phyloP scores from a whole-genome alignment of 1,140 invertebrate genomes.

The Planococcus citri region DNA sequence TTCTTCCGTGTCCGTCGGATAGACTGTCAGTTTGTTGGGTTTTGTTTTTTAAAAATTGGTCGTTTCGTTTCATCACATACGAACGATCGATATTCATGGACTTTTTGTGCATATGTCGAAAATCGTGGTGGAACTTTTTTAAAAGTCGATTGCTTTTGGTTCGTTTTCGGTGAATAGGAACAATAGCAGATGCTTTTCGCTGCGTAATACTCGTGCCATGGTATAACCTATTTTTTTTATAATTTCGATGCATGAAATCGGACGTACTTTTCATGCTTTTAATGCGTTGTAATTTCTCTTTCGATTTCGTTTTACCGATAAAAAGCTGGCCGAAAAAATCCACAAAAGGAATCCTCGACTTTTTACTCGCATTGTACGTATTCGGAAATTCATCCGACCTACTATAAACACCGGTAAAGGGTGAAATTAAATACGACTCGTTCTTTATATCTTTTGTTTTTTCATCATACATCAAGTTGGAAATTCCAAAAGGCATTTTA shows the following conservation, averaged over 20 bases:
- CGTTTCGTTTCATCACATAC: not conserved
- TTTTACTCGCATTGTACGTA: not conserved
- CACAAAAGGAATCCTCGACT: not conserved
- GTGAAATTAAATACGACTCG: not conserved
- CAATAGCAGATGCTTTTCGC: not conserved
- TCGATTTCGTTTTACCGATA: not conserved
- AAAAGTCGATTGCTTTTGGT: not conserved
- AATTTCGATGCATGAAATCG: not conserved
- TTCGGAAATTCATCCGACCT: not conserved
- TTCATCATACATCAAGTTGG: not conserved
- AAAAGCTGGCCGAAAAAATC: not conserved
- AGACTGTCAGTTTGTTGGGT: not conserved
- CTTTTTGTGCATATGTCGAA: slow-evolving; percentile 2
- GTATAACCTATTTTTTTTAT: slow-evolving; percentile 3
- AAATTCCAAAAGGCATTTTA: not conserved
- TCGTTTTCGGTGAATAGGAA: not conserved
- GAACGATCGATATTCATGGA: not conserved
- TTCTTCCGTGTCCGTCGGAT: not conserved
- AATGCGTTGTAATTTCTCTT: not conserved
- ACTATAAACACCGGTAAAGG: not conserved
- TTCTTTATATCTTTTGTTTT: not conserved
- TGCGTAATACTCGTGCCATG: not conserved
- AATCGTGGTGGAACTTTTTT: not conserved
- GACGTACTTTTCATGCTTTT: not conserved
- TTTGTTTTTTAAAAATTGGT: not conserved